A percentile compares a stretch with the other conserved stretches of the same genome.
Evolutionary conservation across 2,797 vertebrate genomes (phyloP).

Genomic region (Neosilurus mollespiculum): DNA sequence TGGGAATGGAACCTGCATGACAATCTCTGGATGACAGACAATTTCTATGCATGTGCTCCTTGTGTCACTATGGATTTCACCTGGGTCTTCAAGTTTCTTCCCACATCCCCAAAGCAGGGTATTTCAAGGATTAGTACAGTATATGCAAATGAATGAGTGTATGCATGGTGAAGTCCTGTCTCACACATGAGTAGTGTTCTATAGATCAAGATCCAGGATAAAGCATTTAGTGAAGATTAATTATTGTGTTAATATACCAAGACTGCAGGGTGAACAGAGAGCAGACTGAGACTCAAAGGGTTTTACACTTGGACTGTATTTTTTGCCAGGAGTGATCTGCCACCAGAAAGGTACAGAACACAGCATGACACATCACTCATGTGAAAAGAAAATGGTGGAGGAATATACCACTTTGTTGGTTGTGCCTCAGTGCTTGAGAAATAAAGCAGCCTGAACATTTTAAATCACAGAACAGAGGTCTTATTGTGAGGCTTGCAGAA

Average conservation of each 20-base stretch:
- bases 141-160: background rate
- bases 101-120: background rate
- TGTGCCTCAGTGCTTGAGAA: background rate
- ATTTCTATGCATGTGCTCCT: background rate
- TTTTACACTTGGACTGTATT: background rate
- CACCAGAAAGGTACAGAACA: background rate
- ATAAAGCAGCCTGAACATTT: background rate
- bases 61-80: background rate
- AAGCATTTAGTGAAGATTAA: slow-evolving; percentile 4
- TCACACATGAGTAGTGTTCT: too few relatives aligned
- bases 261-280: background rate
- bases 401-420: slow-evolving; percentile 8
- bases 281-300: background rate
- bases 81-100: background rate
- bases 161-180: background rate
- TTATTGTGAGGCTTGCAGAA: background rate
- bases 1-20: too few relatives aligned
- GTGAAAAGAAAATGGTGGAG: slow-evolving; percentile 1
- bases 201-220: background rate
- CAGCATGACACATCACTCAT: background rate
- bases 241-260: background rate
- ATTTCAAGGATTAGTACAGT: background rate
- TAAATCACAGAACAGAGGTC: background rate
- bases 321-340: background rate
- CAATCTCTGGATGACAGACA: too few relatives aligned